Base-by-base conservation (phyloP, 2,113 vertebrate genomes). In the Ochotona princeps region DNA sequence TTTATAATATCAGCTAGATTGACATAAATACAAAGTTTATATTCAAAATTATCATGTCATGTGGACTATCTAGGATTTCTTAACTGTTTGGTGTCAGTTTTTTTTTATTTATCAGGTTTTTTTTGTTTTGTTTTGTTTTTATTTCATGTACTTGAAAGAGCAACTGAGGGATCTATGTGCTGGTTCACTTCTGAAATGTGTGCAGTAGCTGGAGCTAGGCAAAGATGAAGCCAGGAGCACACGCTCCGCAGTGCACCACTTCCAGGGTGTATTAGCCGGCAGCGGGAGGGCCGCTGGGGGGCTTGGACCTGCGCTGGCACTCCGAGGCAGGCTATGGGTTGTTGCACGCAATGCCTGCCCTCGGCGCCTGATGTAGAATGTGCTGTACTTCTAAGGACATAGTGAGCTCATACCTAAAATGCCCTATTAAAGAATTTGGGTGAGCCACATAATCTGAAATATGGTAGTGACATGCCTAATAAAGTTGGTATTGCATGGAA, bases 121-220 rank as follows among this genome's bases (percentile, higher is more conserved):
- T 80, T 94, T 95, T 18, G 87, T 91, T 95, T 79, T 76, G n/a
- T 94, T 11, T 93, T 20, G 91, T 69, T 57, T 57, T 57, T 14
- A 17, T 57, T 57, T 57, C 54, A 57, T 57, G 5, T 57, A 17
- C 54, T 57, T 15, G 54, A 57, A 57, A 57, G 54, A 57, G 54
- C 10, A 18, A 57, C 54, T 17, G 54, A 57, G 54, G 18, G 9
- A 57, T 57, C 12, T 57, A 18, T 57, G 14, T 57, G 54, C 54
- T 57, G 17, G 18, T 57, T 57, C 6, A 57, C 54, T 20, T 57
- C 54, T 18, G 14, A 57, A 20, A 57, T 57, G 54, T 14, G 18
- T 18, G 14, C 54, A 57, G 54, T 57, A 57, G 54, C 13, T 57
- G 18, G 18, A 57, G 18, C 54, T 57, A 18, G 54, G 54, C 54